These are phyloP conservation scores for Rhinoraja longicauda DNA, from an alignment of 2,797 vertebrate genomes.

Conservation along the genomic window DNA sequence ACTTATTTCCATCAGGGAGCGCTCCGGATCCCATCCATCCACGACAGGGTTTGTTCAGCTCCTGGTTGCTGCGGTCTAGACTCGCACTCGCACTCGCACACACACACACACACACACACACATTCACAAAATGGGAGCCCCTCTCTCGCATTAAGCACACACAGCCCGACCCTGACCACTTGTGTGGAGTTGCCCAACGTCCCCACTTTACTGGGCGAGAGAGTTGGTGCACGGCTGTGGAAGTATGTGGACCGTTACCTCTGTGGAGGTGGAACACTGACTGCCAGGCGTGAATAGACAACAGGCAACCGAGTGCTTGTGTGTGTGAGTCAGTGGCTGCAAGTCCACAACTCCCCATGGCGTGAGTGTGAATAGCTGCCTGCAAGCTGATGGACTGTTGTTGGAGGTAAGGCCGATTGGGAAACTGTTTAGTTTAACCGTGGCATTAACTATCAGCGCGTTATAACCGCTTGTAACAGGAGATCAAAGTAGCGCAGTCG, in stretches of 20 bases:
- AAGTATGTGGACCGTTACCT: background rate
- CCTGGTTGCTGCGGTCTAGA: background rate
- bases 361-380: background rate
- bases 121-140: background rate
- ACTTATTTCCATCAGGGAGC: background rate
- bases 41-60: slow-evolving; percentile 16
- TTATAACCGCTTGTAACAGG: background rate
- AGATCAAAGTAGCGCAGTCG: background rate
- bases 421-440: background rate
- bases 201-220: background rate
- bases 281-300: background rate
- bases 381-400: background rate
- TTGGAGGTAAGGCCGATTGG: background rate
- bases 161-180: background rate
- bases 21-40: slow-evolving; percentile 30
- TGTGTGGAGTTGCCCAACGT: background rate
- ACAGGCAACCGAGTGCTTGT: too few species aligned
- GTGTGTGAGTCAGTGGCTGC: too few species aligned
- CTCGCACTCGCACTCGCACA: background rate
- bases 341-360: background rate
- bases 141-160: background rate
- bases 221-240: background rate
- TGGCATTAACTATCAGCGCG: background rate
- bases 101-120: slow-evolving; percentile 1
- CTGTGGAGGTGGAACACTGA: background rate